Evolutionary conservation across 1,140 invertebrate species (phyloP), one percentile per base, ranked within the genome.

Genomic region (Diuraphis noxia): DNA sequence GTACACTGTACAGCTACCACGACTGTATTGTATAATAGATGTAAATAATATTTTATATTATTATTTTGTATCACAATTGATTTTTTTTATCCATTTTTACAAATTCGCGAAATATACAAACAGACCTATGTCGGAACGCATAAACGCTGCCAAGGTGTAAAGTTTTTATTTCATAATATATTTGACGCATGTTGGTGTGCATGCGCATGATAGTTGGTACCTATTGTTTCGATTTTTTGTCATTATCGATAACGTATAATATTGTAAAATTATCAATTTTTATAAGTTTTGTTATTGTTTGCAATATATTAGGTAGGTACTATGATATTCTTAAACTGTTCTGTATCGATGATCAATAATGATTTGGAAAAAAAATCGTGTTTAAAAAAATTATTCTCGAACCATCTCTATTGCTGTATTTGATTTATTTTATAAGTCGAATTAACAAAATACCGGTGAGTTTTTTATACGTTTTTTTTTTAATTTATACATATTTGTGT

Each of bases 231-330:
- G 36, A 43, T 82, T 41, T 72, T 63, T 63, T 63, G 19, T 72
- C 56, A 72, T 72, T n/a, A 72, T 72, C 56, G 56, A 72, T n/a
- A 13, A 13, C 10, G 56, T 63, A 10, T 82, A 41, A 30, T 49
- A 21, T 81, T 34, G 0, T 84, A 34, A n/a, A 43, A n/a, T 84
- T 46, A 46, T n/a, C n/a, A n/a, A 21, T n/a, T 25, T 2, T 9
- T n/a, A 25, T 25, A 13, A 7, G 79, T 41, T 82, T 40, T 30
- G 38, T 82, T 41, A 41, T 40, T 30, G 38, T 82, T 43, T 43
- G 81, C 40, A 84, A 84, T 84, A 84, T 84, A 82, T 77, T 77
- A n/a, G n/a, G n/a, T n/a, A n/a, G n/a, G n/a, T n/a, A 72, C 34
- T n/a, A 77, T 21, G n/a, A 36, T 79, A 79, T 82, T 82, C 2